A percentile compares a stretch with the other conserved stretches of the same genome.
These are phyloP conservation scores for Pandemis heparana DNA, from an alignment of 2,888 invertebrate species.

Conservation along the genomic window DNA sequence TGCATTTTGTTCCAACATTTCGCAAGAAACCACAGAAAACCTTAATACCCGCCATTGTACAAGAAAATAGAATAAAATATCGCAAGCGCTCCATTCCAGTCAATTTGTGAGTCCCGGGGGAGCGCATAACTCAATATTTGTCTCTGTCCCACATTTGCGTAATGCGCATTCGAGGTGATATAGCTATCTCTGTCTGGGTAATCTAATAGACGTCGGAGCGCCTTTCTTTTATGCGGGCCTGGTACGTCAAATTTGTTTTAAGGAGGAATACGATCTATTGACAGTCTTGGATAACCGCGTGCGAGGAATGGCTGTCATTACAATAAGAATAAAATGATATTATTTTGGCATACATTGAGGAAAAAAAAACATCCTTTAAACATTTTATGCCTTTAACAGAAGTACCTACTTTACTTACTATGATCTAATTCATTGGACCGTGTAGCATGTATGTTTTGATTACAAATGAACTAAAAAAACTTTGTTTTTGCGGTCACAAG, in stretches of 20 bases:
- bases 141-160: slow-evolving; percentile 37
- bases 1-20: slow-evolving; percentile 20
- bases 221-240: slow-evolving; percentile 39
- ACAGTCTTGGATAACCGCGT: slow-evolving; percentile 16
- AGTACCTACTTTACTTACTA: no score
- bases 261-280: slow-evolving; percentile 30
- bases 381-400: no score
- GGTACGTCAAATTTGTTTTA: slow-evolving; percentile 42
- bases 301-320: slow-evolving; percentile 13
- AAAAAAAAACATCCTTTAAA: neutral
- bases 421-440: no score
- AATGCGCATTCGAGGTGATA: slow-evolving; percentile 15
- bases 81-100: slow-evolving; percentile 35
- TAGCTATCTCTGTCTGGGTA: slow-evolving; percentile 33
- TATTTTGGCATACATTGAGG: neutral
- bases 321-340: neutral
- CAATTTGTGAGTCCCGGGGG: slow-evolving; percentile 39
- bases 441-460: no score
- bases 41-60: slow-evolving; percentile 34
- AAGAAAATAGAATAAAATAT: slow-evolving; percentile 41
- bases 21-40: slow-evolving; percentile 28
- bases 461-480: no score
- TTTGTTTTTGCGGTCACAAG: no score
- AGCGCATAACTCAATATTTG: slow-evolving; percentile 40
- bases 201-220: slow-evolving; percentile 39